Conservation (phyloP, 1,140 invertebrate species). For the Maniola jurtina region DNA sequence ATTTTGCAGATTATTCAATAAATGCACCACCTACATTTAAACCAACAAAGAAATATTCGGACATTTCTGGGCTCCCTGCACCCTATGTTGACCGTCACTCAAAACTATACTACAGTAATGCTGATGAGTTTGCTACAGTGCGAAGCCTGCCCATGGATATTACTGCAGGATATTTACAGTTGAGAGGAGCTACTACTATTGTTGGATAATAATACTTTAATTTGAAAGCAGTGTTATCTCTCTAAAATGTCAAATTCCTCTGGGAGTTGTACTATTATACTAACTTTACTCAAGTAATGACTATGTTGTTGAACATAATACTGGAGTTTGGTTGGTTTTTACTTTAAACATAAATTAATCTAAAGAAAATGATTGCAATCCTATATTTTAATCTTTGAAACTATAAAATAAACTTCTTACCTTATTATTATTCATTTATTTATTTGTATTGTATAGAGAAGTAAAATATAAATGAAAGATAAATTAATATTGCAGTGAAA, state of each 20-base stretch:
- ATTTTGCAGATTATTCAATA: conserved; percentile 87
- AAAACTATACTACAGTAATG: conserved; percentile 90
- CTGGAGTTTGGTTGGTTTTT: no score
- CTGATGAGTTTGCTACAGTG: conserved; percentile 92
- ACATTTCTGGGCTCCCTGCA: conserved; percentile 92
- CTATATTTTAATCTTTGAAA: no score
- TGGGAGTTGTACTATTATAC: no score
- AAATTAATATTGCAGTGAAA: no score
- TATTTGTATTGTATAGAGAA: no score
- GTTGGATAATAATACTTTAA: conserved; percentile 80
- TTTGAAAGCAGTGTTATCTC: neutral
- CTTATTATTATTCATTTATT: no score
- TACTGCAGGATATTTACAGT: conserved; percentile 90
- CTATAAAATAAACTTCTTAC: no score
- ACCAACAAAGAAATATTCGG: conserved; percentile 95
- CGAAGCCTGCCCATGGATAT: conserved; percentile 93
- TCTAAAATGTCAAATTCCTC: neutral
- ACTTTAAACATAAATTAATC: no score
- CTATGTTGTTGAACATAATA: no score
- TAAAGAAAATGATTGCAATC: no score
- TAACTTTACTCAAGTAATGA: no score
- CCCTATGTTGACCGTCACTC: conserved; percentile 95
- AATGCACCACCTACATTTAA: conserved; percentile 94
- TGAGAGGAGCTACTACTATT: conserved; percentile 91
- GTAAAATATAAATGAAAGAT: no score